Conservation (phyloP, 2,113 vertebrate genomes). For the Odocoileus virginianus region DNA sequence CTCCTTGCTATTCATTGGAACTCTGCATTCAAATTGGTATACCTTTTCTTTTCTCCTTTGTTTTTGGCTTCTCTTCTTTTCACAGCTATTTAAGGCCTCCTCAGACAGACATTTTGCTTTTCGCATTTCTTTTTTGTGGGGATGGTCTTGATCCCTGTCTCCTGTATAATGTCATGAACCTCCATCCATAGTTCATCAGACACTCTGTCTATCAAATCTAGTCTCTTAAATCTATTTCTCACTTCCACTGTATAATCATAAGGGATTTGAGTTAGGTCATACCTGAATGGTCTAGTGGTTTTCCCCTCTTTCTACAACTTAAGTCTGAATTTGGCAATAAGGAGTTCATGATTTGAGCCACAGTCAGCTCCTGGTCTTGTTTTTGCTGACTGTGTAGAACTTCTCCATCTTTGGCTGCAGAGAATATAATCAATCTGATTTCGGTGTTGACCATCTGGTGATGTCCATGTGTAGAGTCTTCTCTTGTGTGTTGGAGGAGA, state of each 20-base stretch:
- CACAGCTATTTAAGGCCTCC: background rate
- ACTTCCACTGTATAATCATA: background rate
- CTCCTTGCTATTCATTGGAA: background rate
- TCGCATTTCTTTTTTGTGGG: background rate
- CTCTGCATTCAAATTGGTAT: background rate
- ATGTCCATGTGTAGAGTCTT: background rate
- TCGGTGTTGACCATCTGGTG: background rate
- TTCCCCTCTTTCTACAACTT: background rate
- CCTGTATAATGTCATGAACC: background rate
- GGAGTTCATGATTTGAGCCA: background rate
- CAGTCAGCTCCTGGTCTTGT: background rate
- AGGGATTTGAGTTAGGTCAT: background rate
- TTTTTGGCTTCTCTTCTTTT: background rate
- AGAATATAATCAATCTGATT: background rate
- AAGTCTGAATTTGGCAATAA: background rate
- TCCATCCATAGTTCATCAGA: background rate
- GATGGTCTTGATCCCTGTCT: background rate
- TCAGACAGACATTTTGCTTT: background rate
- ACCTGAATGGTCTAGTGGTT: background rate
- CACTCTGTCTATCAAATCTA: background rate
- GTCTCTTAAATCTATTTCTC: fast-evolving
- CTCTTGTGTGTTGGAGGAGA: background rate
- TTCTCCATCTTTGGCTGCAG: background rate
- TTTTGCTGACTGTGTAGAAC: background rate
- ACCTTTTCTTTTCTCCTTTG: background rate